A percentile compares a stretch with the other conserved stretches of the same genome.
These are phyloP conservation scores for Choloepus didactylus DNA, from an alignment of 2,797 vertebrate species.

Conservation along the genomic window DNA sequence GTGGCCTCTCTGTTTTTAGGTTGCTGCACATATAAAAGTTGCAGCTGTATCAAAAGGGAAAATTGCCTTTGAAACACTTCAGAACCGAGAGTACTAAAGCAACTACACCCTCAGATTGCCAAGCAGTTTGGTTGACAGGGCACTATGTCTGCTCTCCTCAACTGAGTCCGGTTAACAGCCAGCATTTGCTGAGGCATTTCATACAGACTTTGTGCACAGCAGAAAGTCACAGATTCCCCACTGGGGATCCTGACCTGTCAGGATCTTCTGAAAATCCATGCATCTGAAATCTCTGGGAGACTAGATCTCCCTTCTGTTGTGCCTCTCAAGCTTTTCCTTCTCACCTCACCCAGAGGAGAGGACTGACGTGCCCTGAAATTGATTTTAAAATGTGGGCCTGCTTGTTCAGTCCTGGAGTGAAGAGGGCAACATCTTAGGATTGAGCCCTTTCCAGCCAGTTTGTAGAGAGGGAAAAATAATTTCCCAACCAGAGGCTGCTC, in stretches of 20 bases:
- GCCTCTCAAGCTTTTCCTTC: constrained; percentile 61
- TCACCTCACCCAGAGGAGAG: neutral
- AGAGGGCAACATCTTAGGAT: neutral
- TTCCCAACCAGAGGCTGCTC: neutral
- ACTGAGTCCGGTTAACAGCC: neutral
- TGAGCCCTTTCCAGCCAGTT: neutral
- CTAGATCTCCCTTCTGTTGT: neutral
- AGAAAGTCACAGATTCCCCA: neutral
- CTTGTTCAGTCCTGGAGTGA: neutral
- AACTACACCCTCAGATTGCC: accelerated
- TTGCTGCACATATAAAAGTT: neutral
- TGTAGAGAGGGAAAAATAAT: neutral
- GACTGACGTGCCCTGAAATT: too few species aligned
- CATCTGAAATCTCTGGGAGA: neutral
- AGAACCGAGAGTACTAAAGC: neutral
- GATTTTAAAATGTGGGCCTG: neutral
- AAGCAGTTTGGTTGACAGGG: neutral
- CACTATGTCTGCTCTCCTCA: neutral
- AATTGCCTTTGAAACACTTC: neutral
- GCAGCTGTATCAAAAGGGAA: neutral
- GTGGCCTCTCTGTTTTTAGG: neutral
- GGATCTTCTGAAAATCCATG: constrained; percentile 34
- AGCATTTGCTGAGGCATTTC: neutral
- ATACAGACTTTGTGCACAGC: neutral
- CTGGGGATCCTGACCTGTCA: neutral